Evolutionary conservation across 2,797 vertebrate species (phyloP).

Genomic region (Cuniculus paca): DNA sequence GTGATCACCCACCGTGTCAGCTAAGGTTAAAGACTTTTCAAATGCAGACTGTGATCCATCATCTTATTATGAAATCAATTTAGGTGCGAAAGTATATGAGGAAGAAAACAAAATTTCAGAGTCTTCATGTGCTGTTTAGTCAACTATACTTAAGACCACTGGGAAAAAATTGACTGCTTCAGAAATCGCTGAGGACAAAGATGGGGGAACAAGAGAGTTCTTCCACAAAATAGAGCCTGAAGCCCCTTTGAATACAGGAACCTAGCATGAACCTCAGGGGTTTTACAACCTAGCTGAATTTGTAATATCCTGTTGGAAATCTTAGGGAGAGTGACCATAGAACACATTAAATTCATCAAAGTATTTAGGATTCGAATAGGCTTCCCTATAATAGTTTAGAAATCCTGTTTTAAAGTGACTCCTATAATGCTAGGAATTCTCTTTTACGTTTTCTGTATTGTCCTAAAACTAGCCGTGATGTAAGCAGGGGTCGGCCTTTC

Average conservation of each 20-base stretch:
- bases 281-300: not conserved
- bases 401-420: not conserved
- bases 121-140: not conserved
- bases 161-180: not conserved
- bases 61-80: constrained; percentile 24
- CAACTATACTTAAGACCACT: not conserved
- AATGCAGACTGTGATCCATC: not conserved
- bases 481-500: not conserved
- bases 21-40: constrained; percentile 14
- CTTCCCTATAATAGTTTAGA: not conserved
- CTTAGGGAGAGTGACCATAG: not conserved
- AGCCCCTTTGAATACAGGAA: not conserved
- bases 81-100: not conserved
- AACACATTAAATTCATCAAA: constrained; percentile 38
- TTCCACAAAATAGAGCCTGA: not conserved
- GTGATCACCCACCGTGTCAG: not conserved
- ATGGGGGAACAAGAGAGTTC: not conserved
- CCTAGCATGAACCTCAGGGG: not conserved
- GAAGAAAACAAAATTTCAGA: constrained; percentile 26
- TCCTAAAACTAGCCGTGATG: not conserved
- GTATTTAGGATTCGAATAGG: constrained; percentile 4
- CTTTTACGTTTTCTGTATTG: not conserved
- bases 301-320: not conserved
- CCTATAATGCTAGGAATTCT: not conserved
- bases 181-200: constrained; percentile 35